Evolutionary conservation across 2,113 vertebrate species (phyloP), one percentile per base, ranked within the genome.

Genomic region (Apodemus speciosus): DNA sequence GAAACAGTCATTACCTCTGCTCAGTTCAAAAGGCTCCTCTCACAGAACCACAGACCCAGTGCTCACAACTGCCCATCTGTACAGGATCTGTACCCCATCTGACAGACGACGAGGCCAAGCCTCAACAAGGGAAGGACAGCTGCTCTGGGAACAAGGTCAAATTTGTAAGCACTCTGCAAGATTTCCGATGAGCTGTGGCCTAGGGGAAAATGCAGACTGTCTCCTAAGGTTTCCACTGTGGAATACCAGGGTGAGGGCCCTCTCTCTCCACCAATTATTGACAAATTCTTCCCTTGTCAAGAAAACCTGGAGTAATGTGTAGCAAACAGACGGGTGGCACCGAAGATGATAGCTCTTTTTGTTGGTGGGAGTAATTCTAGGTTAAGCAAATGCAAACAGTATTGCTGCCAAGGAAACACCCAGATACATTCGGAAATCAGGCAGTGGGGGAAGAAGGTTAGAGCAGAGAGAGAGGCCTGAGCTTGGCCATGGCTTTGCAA

Each of bases 381-480:
- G n/a, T 40, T 51, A 38, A 40, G 40, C 9, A 60, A n/a, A 32
- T 0, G 38, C 46, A 15, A 79, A 53, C 20, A 7, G 1, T 18
- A 21, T 20, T 0, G 23, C 21, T 25, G 35, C 27, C 35, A 15
- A 5, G 32, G 9, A 27, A 9, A 11, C 10, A n/a, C 46, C 58
- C 11, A 10, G 4, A 18, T 0, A 16, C 13, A 9, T 1, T 15
- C 51, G 60, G 49, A 72, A 69, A 18, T 14, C 43, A 40, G 73
- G 49, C 4, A 9, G 43, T 0, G 0, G 38, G 20, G 40, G 16
- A 9, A 1, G 6, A 40, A 51, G 72, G 60, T 13, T 0, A 8
- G 60, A 20, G 75, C 23, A 58, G 0, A 43, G 1, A 43, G 1
- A 16, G 43, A 21, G 68, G 60, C 75, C 32, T 1, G 20, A 13